Conservation (phyloP, 2,888 invertebrate genomes). For the Volucella bombylans region DNA sequence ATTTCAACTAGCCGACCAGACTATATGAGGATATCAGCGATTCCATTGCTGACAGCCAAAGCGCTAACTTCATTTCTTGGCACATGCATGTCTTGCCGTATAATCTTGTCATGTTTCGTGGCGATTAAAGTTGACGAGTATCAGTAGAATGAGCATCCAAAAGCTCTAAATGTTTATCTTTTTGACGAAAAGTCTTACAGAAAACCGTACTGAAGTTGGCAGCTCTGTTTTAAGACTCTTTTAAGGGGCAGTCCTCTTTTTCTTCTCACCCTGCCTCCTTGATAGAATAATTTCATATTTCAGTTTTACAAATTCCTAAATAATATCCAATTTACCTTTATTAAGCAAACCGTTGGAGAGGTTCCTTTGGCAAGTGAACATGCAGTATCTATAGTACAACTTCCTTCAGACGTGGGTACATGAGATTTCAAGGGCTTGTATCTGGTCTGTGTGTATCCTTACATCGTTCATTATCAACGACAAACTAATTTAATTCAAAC, state of each 20-base stretch:
- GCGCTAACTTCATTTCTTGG: too few relatives aligned
- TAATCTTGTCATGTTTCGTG: too few relatives aligned
- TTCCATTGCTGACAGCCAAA: too few relatives aligned
- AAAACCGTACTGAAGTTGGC: background rate
- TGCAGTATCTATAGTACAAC: background rate
- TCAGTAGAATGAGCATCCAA: too few relatives aligned
- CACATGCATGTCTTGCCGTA: too few relatives aligned
- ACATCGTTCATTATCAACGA: slow-evolving; percentile 15
- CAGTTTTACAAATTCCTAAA: slow-evolving; percentile 28
- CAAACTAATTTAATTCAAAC: slow-evolving; percentile 38
- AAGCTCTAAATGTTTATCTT: too few relatives aligned
- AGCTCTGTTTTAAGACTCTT: background rate
- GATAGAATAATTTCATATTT: slow-evolving; percentile 49
- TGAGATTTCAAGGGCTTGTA: background rate
- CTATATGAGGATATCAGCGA: too few relatives aligned
- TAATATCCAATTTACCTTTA: slow-evolving; percentile 48
- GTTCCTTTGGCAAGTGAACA: too few relatives aligned
- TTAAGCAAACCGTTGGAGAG: slow-evolving; percentile 32
- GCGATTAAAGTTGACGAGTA: too few relatives aligned
- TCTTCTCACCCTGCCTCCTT: background rate
- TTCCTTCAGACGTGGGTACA: background rate
- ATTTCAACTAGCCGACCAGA: too few relatives aligned
- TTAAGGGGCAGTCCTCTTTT: background rate
- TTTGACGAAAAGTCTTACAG: too few relatives aligned
- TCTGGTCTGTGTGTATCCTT: background rate